Base-by-base conservation (phyloP, 2,113 vertebrate genomes). In the Thalassarche chlororhynchos region DNA sequence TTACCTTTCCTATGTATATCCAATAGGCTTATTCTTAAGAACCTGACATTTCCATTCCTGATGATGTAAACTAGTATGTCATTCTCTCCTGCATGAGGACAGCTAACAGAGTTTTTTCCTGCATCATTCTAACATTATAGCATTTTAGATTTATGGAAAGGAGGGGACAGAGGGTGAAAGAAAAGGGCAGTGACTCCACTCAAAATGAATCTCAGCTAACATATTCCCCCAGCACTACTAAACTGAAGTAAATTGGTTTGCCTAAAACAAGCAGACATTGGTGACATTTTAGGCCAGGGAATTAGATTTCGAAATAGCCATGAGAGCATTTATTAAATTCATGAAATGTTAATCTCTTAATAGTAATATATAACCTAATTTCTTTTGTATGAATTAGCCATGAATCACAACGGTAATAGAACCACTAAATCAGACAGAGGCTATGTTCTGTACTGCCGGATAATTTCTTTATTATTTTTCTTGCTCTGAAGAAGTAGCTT, bases 331-430 rank as follows among this genome's bases (percentile, higher is more conserved):
- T 96, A 92, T 91, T 87, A 96, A 96, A 97, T 95, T 94, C 85
- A 87, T 92, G 72, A 97, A 97, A 97, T 90, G 78, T 93, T 98
- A 95, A 97, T 97, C 85, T 90, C 62, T 77, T 97, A 97, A 96
- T 84, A 93, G 60, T 54, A 95, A 94, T 77, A 94, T 90, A 96
- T 93, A 98, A 96, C 68, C 64, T 62, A 66, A 95, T 93, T 92
- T 93, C 47, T 65, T 95, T 97, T 77, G 74, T 75, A 90, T 92
- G 74, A 77, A 90, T 88, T 96, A 93, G 38, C 76, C 77, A 91
- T 96, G 77, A 96, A 94, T 97, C 95, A 96, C 71, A 88, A 84
- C 24, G 7, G 85, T 92, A 97, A 76, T 70, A 80, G 84, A 95
- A 89, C 70, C 47, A 69, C 71, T 96, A 84, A 93, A 97, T 95